Evolutionary conservation across 2,888 invertebrate species (phyloP).

Genomic region (Nomada ruficornis): DNA sequence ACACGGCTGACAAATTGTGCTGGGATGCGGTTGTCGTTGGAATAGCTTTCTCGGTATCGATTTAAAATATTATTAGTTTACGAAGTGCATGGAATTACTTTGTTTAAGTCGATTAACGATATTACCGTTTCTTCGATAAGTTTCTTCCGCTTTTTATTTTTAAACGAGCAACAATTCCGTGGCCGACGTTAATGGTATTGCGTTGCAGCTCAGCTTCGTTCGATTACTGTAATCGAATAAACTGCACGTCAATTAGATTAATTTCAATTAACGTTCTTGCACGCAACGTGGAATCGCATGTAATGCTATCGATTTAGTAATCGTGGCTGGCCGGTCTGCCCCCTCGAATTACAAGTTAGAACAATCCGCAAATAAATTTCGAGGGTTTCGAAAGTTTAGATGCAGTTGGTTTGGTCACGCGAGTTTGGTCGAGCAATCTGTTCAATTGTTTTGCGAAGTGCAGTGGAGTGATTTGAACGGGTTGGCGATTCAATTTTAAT

Average conservation of each 20-base stretch:
- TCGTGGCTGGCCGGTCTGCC: not conserved
- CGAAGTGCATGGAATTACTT: not conserved
- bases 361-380: too few species aligned
- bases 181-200: slow-evolving; percentile 27
- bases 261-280: slow-evolving; percentile 10
- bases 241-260: slow-evolving; percentile 33
- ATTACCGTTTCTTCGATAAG: not conserved
- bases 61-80: too few species aligned
- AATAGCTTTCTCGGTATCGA: not conserved
- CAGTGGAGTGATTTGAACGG: not conserved
- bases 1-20: not conserved
- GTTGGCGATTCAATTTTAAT: not conserved
- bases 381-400: too few species aligned
- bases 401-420: too few species aligned
- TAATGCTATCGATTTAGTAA: not conserved
- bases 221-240: slow-evolving; percentile 36
- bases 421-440: not conserved
- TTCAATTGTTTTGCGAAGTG: not conserved
- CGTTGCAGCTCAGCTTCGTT: slow-evolving; percentile 7
- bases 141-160: not conserved
- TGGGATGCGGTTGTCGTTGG: not conserved
- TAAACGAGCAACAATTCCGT: not conserved
- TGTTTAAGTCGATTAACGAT: not conserved
- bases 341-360: too few species aligned
- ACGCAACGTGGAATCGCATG: not conserved